Conservation (phyloP, 2,113 vertebrate species). For the Sinocyclocheilus rhinocerous region DNA sequence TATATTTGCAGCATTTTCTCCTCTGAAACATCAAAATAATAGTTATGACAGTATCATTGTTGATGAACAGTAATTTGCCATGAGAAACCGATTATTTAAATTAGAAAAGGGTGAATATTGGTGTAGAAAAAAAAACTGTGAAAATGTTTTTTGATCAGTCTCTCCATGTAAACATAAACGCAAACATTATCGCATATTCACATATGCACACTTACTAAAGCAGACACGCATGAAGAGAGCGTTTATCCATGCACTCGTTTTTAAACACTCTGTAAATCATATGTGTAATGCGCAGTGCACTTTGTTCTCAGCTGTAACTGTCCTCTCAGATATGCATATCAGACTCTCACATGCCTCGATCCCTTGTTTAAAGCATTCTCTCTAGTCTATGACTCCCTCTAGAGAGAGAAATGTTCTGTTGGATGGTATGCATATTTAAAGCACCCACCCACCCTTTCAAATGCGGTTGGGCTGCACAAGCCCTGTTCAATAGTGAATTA, state of each 20-base stretch:
- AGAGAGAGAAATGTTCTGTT: constrained; percentile 32
- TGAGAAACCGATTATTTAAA: too few relatives aligned
- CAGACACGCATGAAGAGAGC: background rate
- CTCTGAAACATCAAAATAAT: too few relatives aligned
- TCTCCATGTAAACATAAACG: too few relatives aligned
- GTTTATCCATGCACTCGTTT: background rate
- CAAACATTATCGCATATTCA: background rate
- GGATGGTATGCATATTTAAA: constrained; percentile 46
- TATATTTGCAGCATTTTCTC: too few relatives aligned
- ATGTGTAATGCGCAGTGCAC: constrained; percentile 1
- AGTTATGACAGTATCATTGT: too few relatives aligned
- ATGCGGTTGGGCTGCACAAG: background rate
- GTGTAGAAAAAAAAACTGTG: too few relatives aligned
- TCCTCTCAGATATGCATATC: constrained; percentile 18
- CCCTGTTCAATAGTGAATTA: background rate
- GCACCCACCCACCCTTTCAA: constrained; percentile 1
- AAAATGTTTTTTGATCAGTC: too few relatives aligned
- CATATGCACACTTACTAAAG: background rate
- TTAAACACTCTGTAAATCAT: background rate
- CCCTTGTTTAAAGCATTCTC: constrained; percentile 15
- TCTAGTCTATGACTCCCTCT: constrained; percentile 29
- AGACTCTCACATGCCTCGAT: constrained; percentile 16
- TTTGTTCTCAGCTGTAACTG: background rate
- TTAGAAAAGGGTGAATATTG: too few relatives aligned
- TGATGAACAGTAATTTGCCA: too few relatives aligned